Base-by-base conservation (phyloP, 1,140 invertebrate species). In the Drosophila equinoxialis region DNA sequence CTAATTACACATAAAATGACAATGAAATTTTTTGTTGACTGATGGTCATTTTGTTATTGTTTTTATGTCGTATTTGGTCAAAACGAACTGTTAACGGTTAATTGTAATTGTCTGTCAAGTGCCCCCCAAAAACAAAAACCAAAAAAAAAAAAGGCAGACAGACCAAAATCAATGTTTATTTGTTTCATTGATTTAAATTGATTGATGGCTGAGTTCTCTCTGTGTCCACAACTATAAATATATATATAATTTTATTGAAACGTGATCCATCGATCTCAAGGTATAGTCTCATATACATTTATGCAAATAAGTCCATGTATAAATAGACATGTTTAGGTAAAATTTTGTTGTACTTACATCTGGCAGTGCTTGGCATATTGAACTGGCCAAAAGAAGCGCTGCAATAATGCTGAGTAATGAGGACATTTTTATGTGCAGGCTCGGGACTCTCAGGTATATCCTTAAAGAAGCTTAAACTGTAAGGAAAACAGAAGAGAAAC, bases 281-380 rank as follows among this genome's bases (percentile, higher is more conserved):
- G 70, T 57, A 51, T 51, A 23, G 17, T 23, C 17, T 39, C 10
- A 14, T 45, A 14, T 14, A 17, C 3, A 17, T 62, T 39, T n/a
- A 26, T 59, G 39, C 41, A 13, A 26, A 6, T 45, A 54, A 5
- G 39, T 30, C 17, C 51, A 41, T 59, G 14, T 64, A 37, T 55
- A 37, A 55, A 17, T 37, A 39, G 13, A 8, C 13, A 10, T 30
- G 30, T 30, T 30, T 30, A 6, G 6, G 5, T 17, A 20, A n/a
- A 14, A 37, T 8, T 10, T 51, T 65, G 37, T 48, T 55, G 30
- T 90, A 91, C 90, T 91, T 91, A 91, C 90, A 80, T 91, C 90
- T 84, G 90, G 90, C 82, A 91, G 76, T 81, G 90, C 90, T 71
- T 82, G 78, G 77, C 90, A 91, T 87, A 83, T 68, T 81, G 84